A percentile compares a stretch with the other conserved stretches of the same genome.
Evolutionary conservation across 1,140 invertebrate species (phyloP).

Genomic region (Musca domestica): DNA sequence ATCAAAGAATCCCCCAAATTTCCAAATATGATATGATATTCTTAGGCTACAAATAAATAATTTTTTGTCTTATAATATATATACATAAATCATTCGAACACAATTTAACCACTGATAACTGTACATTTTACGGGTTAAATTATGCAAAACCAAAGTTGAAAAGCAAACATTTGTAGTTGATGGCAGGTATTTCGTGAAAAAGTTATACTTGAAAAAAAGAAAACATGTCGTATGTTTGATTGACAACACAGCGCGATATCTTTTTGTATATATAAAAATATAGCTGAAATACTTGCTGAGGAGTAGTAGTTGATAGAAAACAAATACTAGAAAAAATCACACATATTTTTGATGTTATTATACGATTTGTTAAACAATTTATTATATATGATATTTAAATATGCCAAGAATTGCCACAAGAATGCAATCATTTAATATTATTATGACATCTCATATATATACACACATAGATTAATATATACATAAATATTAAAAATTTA

Average conservation of each 20-base stretch:
- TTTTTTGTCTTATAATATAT: background rate
- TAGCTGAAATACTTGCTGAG: conserved; percentile 53
- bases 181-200: conserved; percentile 47
- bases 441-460: conserved; percentile 7
- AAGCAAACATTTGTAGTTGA: conserved; percentile 44
- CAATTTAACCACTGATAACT: conserved; percentile 15
- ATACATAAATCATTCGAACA: background rate
- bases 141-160: conserved; percentile 30
- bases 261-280: conserved; percentile 41
- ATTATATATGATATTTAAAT: background rate
- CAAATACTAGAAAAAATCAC: background rate
- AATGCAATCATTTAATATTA: conserved; percentile 13
- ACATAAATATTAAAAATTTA: background rate
- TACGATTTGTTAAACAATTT: background rate
- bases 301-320: conserved; percentile 29
- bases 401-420: conserved; percentile 11
- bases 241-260: too few relatives aligned
- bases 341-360: background rate
- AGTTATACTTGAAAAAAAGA: conserved; percentile 32
- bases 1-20: conserved; percentile 5
- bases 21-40: too few relatives aligned
- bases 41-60: background rate
- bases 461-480: background rate
- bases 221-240: too few relatives aligned
- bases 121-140: conserved; percentile 17